phyloP scores from a whole-genome alignment of 2,797 vertebrate species.

The Sebastes melanostomus region DNA sequence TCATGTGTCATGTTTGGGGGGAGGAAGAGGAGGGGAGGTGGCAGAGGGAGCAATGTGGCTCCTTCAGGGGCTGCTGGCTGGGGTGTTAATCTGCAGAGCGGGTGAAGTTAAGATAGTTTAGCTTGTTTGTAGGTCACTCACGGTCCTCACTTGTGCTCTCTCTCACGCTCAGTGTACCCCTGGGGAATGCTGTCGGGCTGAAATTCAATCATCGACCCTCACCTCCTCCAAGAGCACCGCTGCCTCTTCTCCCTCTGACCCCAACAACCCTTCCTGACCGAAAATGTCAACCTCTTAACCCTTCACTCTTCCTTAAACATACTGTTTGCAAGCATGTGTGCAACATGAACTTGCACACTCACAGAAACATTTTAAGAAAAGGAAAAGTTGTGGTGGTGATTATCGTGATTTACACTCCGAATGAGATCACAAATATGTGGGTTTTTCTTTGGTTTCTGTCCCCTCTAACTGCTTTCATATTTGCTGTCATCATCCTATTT shows the following conservation, averaged over 20 bases:
- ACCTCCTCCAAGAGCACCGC: conserved; percentile 33
- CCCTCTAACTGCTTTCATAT: not conserved
- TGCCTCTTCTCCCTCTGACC: conserved; percentile 28
- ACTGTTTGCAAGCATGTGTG: conserved; percentile 7
- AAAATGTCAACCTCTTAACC: conserved; percentile 53
- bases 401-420: not conserved
- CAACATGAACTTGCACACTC: not conserved
- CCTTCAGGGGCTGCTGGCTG: conserved; percentile 42
- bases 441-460: not conserved
- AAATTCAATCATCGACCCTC: conserved; percentile 81
- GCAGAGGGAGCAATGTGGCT: conserved; percentile 19
- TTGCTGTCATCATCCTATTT: not conserved
- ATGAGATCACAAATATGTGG: not conserved
- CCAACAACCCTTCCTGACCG: conserved; percentile 1
- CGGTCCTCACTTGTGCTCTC: conserved; percentile 53
- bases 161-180: conserved; percentile 18
- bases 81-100: conserved; percentile 53
- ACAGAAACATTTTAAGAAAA: not conserved
- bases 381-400: not conserved
- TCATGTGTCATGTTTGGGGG: conserved; percentile 11
- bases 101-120: conserved; percentile 54
- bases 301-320: conserved; percentile 34
- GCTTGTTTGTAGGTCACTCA: conserved; percentile 74
- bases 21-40: not conserved
- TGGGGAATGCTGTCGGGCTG: conserved; percentile 80